These are phyloP conservation scores for Dexiosoma caninum DNA, from an alignment of 2,888 invertebrate species.

Conservation along the genomic window DNA sequence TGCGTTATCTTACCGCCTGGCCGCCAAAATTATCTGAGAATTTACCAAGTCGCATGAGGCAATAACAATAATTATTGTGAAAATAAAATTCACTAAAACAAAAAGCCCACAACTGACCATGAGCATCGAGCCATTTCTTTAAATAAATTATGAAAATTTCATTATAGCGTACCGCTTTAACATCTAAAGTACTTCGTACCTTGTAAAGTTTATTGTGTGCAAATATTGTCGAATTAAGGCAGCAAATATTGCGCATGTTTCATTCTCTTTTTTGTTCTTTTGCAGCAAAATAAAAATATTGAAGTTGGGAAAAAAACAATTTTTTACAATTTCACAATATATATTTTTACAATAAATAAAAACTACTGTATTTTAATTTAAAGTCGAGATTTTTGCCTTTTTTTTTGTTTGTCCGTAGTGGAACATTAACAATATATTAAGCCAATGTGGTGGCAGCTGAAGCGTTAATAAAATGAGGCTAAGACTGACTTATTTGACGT, in stretches of 20 bases:
- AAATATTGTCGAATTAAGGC: constrained; percentile 19
- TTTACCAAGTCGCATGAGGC: too few relatives aligned
- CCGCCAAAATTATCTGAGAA: too few relatives aligned
- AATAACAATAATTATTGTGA: too few relatives aligned
- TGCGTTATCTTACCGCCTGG: too few relatives aligned
- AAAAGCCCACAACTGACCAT: background rate
- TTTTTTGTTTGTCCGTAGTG: background rate
- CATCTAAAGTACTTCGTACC: background rate
- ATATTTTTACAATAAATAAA: constrained; percentile 15
- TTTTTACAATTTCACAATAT: background rate
- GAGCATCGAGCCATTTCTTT: too few relatives aligned
- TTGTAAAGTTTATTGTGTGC: background rate
- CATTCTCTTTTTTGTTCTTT: background rate
- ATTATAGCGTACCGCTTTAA: background rate
- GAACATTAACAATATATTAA: background rate
- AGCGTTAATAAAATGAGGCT: constrained; percentile 60
- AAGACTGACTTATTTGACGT: constrained; percentile 59
- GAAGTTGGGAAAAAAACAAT: background rate
- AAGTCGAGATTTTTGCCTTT: background rate
- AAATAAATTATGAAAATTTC: too few relatives aligned
- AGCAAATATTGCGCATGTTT: constrained; percentile 33
- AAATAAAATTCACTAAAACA: too few relatives aligned
- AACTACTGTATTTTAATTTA: constrained; percentile 10
- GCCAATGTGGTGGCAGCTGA: constrained; percentile 24
- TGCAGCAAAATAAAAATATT: background rate